Percentiles rank a stretch among this genome's conserved stretches.
Conservation (phyloP, 2,888 invertebrate species). For the Sarcophaga subvicina region DNA sequence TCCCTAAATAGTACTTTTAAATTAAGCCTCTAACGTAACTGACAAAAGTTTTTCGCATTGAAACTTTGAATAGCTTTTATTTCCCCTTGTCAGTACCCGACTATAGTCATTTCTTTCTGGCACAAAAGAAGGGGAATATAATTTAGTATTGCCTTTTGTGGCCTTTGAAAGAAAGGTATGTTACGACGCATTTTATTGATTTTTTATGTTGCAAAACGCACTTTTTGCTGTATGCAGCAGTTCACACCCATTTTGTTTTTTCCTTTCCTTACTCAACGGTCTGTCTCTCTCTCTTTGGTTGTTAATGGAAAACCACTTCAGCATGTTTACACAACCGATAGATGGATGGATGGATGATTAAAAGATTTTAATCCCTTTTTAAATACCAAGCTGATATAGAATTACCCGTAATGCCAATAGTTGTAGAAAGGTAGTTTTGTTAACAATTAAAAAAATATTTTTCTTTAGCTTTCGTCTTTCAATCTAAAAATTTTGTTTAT, state of each 20-base stretch:
- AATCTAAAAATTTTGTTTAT: slow-evolving; percentile 12
- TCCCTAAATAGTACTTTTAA: neutral
- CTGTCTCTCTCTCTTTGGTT: neutral
- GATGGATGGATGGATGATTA: neutral
- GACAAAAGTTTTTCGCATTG: slow-evolving; percentile 23
- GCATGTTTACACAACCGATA: slow-evolving; percentile 40
- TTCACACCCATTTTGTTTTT: slow-evolving; percentile 65
- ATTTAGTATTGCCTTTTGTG: slow-evolving; percentile 21
- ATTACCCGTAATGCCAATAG: neutral
- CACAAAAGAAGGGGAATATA: slow-evolving; percentile 16
- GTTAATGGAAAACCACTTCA: neutral
- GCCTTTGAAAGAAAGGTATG: slow-evolving; percentile 27
- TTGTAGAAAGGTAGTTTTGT: too few relatives aligned
- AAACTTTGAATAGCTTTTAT: slow-evolving; percentile 30
- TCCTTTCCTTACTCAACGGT: neutral
- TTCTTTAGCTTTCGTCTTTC: slow-evolving; percentile 44
- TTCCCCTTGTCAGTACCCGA: neutral
- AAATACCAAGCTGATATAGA: slow-evolving; percentile 41
- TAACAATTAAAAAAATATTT: neutral
- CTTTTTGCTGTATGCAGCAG: slow-evolving; percentile 45
- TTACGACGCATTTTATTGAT: slow-evolving; percentile 67
- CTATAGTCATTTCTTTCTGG: slow-evolving; percentile 19
- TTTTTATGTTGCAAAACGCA: slow-evolving; percentile 57
- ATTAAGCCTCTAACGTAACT: slow-evolving; percentile 17
- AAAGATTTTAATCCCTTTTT: slow-evolving; percentile 36